These are phyloP conservation scores for Neomonachus schauinslandi DNA, from an alignment of 2,113 vertebrate species.

Conservation along the genomic window DNA sequence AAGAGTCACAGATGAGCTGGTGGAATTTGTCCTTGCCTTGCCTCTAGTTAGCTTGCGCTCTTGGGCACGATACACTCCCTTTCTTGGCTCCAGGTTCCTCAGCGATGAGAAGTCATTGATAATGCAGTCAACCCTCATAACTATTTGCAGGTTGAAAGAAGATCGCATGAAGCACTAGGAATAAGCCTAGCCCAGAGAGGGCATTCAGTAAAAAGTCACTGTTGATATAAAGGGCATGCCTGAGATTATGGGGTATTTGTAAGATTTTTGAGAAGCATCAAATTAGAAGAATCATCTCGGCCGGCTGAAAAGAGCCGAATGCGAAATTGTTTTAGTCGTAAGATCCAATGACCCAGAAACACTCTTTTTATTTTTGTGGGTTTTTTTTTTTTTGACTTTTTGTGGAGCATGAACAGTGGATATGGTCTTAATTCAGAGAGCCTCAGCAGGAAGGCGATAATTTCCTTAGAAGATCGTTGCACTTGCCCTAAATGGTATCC, in stretches of 20 bases:
- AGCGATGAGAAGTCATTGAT: background rate
- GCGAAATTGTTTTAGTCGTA: background rate
- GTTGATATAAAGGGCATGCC: fast-evolving
- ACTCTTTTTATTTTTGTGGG: too few relatives aligned
- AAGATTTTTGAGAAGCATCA: background rate
- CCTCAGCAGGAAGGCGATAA: too few relatives aligned
- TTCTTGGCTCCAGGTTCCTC: background rate
- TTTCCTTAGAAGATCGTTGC: too few relatives aligned
- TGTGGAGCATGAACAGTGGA: fast-evolving
- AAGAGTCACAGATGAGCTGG: fast-evolving
- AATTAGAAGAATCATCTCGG: background rate
- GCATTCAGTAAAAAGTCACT: background rate
- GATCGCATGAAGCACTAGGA: background rate
- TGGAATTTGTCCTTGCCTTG: fast-evolving
- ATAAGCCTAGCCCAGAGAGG: background rate
- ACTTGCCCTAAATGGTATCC: background rate
- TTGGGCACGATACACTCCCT: fast-evolving
- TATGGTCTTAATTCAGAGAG: too few relatives aligned
- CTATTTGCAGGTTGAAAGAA: background rate
- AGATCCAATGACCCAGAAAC: background rate
- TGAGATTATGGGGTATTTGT: background rate
- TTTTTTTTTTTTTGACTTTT: background rate
- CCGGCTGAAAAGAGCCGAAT: background rate
- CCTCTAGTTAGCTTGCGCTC: background rate
- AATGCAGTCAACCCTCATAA: background rate